Evolutionary conservation across 1,140 invertebrate genomes (phyloP), one percentile per base, ranked within the genome.

Genomic region (Atta cephalotes): DNA sequence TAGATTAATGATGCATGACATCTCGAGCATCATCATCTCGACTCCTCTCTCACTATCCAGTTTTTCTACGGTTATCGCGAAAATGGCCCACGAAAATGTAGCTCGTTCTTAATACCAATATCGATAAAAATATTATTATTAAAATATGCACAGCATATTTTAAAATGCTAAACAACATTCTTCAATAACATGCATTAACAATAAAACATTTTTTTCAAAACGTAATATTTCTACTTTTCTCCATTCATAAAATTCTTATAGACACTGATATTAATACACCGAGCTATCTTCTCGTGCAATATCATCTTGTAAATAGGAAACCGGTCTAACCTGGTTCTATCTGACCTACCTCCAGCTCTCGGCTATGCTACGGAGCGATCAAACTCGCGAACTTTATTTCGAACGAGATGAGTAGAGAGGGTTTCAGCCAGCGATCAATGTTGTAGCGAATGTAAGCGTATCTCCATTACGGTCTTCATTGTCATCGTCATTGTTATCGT

Each of bases 361-460:
- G n/a, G 51, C 49, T 65, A 25, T 12, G 35, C 74, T 88, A 88
- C 35, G 66, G 66, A 90, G 31, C 51, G 45, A 28, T 60, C 39
- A 53, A 80, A 35, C 53, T 10, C 28, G 62, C 21, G 35, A 58
- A 9, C 16, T 58, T 70, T 80, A 14, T n/a, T 28, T 79, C 35
- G 62, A 80, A 16, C 74, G 14, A 51, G 45, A 85, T 71, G 71
- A 74, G 5, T 35, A 60, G 81, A 81, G 39, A 85, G 74, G 76
- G 66, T 31, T 45, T 78, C 56, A 81, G 53, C 51, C 63, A 86
- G 65, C 35, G 31, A 49, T 63, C 70, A 76, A 53, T 25, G 70
- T 77, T 39, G 21, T 16, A 6, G 18, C 16, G 16, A 60, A 51
- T 51, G 39, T 25, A 51, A 49, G 74, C 77, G 76, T 28, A 51